Percentiles rank a stretch among this genome's conserved stretches.
These are phyloP conservation scores for Cyphomyrus discorhynchus DNA, from an alignment of 2,113 vertebrate genomes.

Conservation along the genomic window DNA sequence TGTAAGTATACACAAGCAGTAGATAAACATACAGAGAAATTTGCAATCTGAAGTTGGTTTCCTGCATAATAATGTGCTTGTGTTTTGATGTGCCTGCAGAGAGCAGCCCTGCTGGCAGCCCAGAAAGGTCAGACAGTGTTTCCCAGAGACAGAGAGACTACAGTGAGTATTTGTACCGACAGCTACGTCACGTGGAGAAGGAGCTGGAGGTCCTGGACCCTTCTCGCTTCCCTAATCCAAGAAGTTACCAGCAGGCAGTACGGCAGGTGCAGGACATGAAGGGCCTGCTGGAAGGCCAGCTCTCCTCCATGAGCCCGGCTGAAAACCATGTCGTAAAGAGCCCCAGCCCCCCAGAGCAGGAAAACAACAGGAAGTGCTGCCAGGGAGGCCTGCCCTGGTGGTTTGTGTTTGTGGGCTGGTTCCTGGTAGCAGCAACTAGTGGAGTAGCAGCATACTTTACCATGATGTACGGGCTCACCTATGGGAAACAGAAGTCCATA, in stretches of 20 bases:
- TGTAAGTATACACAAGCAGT: not conserved
- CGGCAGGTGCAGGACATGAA: constrained; percentile 77
- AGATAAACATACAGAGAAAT: not conserved
- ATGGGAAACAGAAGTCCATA: constrained; percentile 77
- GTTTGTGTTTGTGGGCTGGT: constrained; percentile 85
- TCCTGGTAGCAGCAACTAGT: constrained; percentile 75
- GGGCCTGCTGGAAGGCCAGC: constrained; percentile 54
- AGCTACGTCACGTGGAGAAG: constrained; percentile 74
- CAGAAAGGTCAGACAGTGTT: constrained; percentile 43
- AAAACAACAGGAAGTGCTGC: constrained; percentile 32
- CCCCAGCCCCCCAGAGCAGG: constrained; percentile 43
- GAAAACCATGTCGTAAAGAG: constrained; percentile 39
- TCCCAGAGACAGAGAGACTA: constrained; percentile 58
- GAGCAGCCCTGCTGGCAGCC: constrained; percentile 39
- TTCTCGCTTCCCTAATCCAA: constrained; percentile 57
- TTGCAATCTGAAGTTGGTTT: not conserved
- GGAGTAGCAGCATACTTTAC: constrained; percentile 81
- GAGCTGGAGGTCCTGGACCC: constrained; percentile 70
- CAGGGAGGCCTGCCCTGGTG: constrained; percentile 79
- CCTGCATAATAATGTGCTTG: not conserved
- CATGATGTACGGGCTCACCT: constrained; percentile 85
- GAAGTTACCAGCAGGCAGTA: constrained; percentile 69
- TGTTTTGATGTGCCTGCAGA: constrained; percentile 40
- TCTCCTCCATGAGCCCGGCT: constrained; percentile 40
- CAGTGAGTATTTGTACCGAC: constrained; percentile 68